A percentile compares a stretch with the other conserved stretches of the same genome.
phyloP scores from a whole-genome alignment of 2,888 invertebrate genomes.

The Phragmatobia fuliginosa region DNA sequence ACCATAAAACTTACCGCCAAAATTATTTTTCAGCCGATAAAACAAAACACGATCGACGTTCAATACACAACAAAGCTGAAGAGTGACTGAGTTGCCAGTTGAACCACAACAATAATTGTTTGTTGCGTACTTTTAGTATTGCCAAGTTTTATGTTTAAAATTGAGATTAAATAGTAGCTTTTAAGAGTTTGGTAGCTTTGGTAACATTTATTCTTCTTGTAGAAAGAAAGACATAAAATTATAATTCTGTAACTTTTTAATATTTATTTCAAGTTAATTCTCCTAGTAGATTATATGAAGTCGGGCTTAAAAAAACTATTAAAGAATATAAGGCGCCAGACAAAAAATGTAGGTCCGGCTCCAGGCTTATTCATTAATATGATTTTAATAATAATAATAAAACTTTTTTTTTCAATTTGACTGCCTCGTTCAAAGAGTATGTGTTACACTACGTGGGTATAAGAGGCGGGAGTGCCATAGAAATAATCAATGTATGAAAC shows the following conservation, averaged over 20 bases:
- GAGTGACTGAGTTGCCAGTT: conserved; percentile 50
- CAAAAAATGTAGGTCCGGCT: too few species aligned
- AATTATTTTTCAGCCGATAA: conserved; percentile 40
- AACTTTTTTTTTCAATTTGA: too few species aligned
- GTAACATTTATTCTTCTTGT: not conserved
- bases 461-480: too few species aligned
- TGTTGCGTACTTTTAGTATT: not conserved
- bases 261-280: too few species aligned
- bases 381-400: not conserved
- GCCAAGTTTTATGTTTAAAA: not conserved
- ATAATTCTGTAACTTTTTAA: too few species aligned
- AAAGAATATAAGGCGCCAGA: too few species aligned
- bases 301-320: too few species aligned
- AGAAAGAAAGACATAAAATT: too few species aligned
- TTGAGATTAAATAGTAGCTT: not conserved
- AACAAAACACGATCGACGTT: conserved; percentile 34
- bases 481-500: too few species aligned
- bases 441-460: too few species aligned
- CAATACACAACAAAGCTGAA: conserved; percentile 28
- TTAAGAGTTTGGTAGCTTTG: not conserved
- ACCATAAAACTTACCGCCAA: conserved; percentile 56
- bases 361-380: not conserved
- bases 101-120: not conserved
- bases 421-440: too few species aligned
- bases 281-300: too few species aligned